These are phyloP conservation scores for Pseudomugil tenellus DNA, from an alignment of 2,797 vertebrate species.

Conservation along the genomic window DNA sequence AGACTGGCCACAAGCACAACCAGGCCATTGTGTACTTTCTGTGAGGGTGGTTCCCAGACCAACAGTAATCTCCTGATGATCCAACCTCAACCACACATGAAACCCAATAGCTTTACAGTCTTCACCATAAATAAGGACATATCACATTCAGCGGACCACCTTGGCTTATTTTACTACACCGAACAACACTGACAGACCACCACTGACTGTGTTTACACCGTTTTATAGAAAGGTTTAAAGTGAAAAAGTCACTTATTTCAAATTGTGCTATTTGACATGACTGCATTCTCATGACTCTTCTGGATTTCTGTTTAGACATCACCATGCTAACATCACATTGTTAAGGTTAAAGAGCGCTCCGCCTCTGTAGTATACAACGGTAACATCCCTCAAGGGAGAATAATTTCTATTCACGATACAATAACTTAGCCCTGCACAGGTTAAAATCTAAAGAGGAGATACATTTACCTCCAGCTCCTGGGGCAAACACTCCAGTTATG, in stretches of 20 bases:
- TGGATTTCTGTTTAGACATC: constrained; percentile 26
- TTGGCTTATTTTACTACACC: constrained; percentile 47
- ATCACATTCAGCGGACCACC: constrained; percentile 74
- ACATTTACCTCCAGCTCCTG: constrained; percentile 60
- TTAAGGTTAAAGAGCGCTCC: constrained; percentile 32
- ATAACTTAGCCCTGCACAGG: constrained; percentile 41
- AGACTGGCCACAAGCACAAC: constrained; percentile 65
- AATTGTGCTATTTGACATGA: constrained; percentile 32
- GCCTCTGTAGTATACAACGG: constrained; percentile 42
- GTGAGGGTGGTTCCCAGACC: constrained; percentile 68
- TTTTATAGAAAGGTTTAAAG: constrained; percentile 28
- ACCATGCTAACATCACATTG: constrained; percentile 19
- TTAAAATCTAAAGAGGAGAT: constrained; percentile 55
- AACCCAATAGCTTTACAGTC: constrained; percentile 70
- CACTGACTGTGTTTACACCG: constrained; percentile 42
- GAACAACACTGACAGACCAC: constrained; percentile 45
- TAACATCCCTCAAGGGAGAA: constrained; percentile 41
- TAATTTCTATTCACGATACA: constrained; percentile 50
- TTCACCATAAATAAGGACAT: constrained; percentile 77
- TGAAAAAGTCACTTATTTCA: constrained; percentile 26
- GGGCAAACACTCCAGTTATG: constrained; percentile 53
- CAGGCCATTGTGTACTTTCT: constrained; percentile 68
- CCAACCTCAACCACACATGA: constrained; percentile 75
- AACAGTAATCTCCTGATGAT: constrained; percentile 73
- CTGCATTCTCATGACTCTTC: constrained; percentile 17